phyloP scores from a whole-genome alignment of 2,888 invertebrate genomes.

The Neuroscelio doddi region DNA sequence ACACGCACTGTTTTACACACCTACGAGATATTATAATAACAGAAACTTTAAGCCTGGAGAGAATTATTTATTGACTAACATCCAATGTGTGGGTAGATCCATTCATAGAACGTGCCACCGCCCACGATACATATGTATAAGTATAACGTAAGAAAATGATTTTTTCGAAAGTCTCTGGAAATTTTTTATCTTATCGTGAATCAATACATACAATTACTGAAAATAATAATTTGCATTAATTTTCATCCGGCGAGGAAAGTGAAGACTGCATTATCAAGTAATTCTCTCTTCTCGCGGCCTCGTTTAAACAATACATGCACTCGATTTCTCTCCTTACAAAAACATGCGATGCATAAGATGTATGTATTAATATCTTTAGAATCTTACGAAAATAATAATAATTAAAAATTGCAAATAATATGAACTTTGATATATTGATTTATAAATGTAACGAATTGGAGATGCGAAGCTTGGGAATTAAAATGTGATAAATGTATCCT shows the following conservation, averaged over 20 bases:
- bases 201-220: no score
- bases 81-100: constrained; percentile 63
- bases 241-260: background rate
- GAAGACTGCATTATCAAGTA: constrained; percentile 2
- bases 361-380: no score
- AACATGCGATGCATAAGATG: no score
- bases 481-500: constrained; percentile 44
- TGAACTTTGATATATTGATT: constrained; percentile 1
- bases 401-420: no score
- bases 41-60: constrained; percentile 49
- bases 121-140: constrained; percentile 34
- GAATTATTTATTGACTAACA: constrained; percentile 64
- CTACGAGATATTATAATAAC: constrained; percentile 55
- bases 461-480: constrained; percentile 18
- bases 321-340: constrained; percentile 3
- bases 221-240: no score
- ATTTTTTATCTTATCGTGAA: no score
- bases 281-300: constrained; percentile 2
- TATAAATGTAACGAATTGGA: background rate
- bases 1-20: constrained; percentile 64
- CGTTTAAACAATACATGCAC: background rate
- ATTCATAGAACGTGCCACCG: constrained; percentile 58
- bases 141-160: constrained; percentile 34
- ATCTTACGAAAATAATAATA: no score
- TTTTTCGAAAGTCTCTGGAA: constrained; percentile 29